Evolutionary conservation across 2,888 invertebrate genomes (phyloP), one percentile per base, ranked within the genome.

Genomic region (Candidula unifasciata): DNA sequence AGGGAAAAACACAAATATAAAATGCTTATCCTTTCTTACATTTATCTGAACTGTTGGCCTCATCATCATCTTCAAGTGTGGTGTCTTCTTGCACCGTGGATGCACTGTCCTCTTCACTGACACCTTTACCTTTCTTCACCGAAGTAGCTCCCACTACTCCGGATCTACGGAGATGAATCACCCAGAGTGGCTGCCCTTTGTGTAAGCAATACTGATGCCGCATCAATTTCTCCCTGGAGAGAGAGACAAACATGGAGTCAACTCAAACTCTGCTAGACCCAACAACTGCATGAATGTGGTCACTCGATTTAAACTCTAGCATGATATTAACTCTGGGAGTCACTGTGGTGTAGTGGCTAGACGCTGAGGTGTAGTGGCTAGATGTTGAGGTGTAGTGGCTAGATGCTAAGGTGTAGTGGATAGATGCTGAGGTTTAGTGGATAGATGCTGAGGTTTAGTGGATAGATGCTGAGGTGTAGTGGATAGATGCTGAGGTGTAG

Each of bases 131-230:
- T 74, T 82, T 82, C n/a, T 52, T 69, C 13, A 76, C 33, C 3
- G 35, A 60, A 44, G 44, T 85, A 21, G 79, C 52, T 18, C 80
- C 85, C 21, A 33, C n/a, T 0, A 73, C 71, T n/a, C 82, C 82
- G 16, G 52, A 76, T 57, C 44, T 66, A 52, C 82, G 10, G 10
- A 87, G 84, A 60, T 87, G 85, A 52, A 87, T 66, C 1, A 87
- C 84, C 87, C 87, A 87, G 10, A 80, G 82, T 10, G 69, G 54
- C 30, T 80, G 78, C 21, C 84, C 85, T 66, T 74, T 52, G 73
- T 87, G 87, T n/a, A 82, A 66, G 44, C 85, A 85, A 21, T 82
- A 80, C 76, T 87, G 85, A 60, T 87, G 87, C 0, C 85, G 76
- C 69, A 84, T 77, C 68, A 87, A 57, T 37, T 87, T 87, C 35